Evolutionary conservation across 2,113 vertebrate species (phyloP), one percentile per base, ranked within the genome.

Genomic region (Nesospiza acunhae): DNA sequence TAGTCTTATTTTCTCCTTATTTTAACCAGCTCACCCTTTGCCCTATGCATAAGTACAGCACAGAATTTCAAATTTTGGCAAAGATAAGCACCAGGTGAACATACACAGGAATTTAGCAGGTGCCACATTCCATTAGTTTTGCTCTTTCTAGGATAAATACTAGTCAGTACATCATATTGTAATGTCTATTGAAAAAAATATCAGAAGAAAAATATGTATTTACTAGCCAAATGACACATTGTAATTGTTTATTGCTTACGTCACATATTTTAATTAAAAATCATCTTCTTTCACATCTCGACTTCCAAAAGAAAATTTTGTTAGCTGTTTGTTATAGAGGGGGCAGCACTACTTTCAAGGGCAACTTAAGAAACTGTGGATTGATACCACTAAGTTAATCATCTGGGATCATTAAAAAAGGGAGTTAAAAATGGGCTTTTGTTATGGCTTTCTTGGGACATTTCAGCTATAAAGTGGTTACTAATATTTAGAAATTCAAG

Each of bases 31-130:
- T 74, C 66, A 91, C 87, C 67, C 84, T 83, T 95, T 82, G 82
- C 53, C 83, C 66, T 85, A 3, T 30, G 28, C 3, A 0, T 37
- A 88, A 91, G 66, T 46, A 90, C 64, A 93, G 84, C 44, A 92
- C 53, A 92, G 56, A 60, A 75, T 75, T 84, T 84, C 53, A 58
- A 90, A 35, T 63, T 93, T 89, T 94, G 88, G 87, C 74, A 94
- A 91, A 87, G 84, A 85, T 39, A 68, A 94, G 92, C 90, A 96
- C 41, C 75, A 88, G 26, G 10, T 73, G 76, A 95, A 77, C 46
- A 60, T 19, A 66, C 6, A 66, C 4, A 60, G 0, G 0, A 89
- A 82, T 91, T 59, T 3, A 93, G 69, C 66, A 92, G 90, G 83
- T 82, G 92, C 73, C 94, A 86, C 44, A 49, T 78, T 77, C 62